Conservation (phyloP, 2,888 invertebrate species). For the Netelia virgata region DNA sequence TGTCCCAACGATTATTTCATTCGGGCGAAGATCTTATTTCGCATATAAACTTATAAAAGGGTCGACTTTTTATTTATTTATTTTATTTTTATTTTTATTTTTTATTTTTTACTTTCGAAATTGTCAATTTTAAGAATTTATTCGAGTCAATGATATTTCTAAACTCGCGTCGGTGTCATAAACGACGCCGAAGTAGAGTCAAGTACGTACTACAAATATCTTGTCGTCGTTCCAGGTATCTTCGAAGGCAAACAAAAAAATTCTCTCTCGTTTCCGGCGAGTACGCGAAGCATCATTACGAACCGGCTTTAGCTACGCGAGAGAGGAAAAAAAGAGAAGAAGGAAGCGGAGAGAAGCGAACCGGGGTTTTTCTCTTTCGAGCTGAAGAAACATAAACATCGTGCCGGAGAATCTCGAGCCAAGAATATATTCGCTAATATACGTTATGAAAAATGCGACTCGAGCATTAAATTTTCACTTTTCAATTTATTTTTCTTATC, state of each 20-base stretch:
- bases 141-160: background rate
- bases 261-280: slow-evolving; percentile 10
- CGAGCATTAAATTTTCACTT: too few species aligned
- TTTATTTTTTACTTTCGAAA: background rate
- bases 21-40: too few species aligned
- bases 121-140: background rate
- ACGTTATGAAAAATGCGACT: too few species aligned
- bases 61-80: too few species aligned
- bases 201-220: slow-evolving; percentile 12
- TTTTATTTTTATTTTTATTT: too few species aligned
- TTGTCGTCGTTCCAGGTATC: background rate
- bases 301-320: slow-evolving; percentile 15
- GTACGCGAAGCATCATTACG: slow-evolving; percentile 27
- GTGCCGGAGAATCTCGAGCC: too few species aligned
- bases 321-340: background rate
- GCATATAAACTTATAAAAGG: too few species aligned
- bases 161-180: background rate
- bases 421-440: too few species aligned
- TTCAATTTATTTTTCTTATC: too few species aligned
- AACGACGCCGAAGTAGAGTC: background rate
- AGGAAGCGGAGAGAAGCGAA: background rate
- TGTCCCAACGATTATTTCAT: too few species aligned
- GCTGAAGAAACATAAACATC: background rate
- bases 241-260: background rate
- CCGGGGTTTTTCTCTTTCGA: background rate